Percentiles rank a stretch among this genome's conserved stretches.
These are phyloP conservation scores for Hyaena hyaena DNA, from an alignment of 2,113 vertebrate genomes.

Conservation along the genomic window DNA sequence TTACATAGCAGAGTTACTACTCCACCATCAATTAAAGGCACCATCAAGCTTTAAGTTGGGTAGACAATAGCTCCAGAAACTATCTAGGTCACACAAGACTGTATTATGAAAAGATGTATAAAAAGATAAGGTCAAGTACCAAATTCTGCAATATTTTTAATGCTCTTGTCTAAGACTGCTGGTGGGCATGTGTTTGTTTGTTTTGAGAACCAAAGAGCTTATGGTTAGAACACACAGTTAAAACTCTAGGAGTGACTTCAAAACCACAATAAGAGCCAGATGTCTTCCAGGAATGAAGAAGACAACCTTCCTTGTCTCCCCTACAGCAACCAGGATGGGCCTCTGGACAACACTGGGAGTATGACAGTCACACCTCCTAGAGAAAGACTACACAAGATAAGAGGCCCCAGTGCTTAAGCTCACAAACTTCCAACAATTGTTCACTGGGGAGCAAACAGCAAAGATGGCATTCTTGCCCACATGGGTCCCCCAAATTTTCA, in stretches of 20 bases:
- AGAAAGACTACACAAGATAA: neutral
- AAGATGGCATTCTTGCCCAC: slow-evolving; percentile 96
- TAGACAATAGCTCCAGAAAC: neutral
- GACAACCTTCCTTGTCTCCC: neutral
- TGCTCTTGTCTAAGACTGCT: neutral
- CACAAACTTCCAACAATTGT: slow-evolving; percentile 91
- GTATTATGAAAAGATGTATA: neutral
- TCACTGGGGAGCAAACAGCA: slow-evolving; percentile 95
- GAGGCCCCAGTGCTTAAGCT: slow-evolving; percentile 58
- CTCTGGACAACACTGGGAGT: neutral
- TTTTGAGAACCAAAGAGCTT: neutral
- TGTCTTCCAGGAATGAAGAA: neutral
- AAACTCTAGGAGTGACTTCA: neutral
- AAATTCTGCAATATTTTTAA: neutral
- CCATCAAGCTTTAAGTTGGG: neutral
- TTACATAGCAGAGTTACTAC: neutral
- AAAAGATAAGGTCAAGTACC: neutral
- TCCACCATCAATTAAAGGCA: slow-evolving; percentile 16
- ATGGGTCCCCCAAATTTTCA: slow-evolving; percentile 94
- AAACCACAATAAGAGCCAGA: neutral
- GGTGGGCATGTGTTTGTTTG: neutral
- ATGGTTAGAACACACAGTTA: neutral
- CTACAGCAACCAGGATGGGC: neutral
- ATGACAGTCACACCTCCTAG: neutral
- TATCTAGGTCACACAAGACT: neutral